A percentile compares a stretch with the other conserved stretches of the same genome.
Conservation (phyloP, 2,797 vertebrate species). For the Phrynocephalus vlangalii region DNA sequence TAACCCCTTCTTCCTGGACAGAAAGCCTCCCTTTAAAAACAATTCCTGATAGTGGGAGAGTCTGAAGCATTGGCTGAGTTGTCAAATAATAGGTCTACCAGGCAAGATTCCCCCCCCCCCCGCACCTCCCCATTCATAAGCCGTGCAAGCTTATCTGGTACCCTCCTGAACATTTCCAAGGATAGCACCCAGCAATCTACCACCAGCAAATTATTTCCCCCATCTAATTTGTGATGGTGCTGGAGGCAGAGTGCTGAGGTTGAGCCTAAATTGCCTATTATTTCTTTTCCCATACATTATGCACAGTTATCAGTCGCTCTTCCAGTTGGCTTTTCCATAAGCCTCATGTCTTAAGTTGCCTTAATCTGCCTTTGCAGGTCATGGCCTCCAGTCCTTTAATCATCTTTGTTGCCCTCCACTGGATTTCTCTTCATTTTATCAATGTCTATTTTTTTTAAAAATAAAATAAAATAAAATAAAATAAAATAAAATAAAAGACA, state of each 20-base stretch:
- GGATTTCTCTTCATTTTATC: conserved; percentile 61
- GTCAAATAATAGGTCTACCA: background rate
- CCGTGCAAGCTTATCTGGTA: background rate
- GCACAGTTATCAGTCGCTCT: conserved; percentile 44
- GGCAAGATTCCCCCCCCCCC: background rate
- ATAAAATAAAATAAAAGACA: conserved; percentile 37
- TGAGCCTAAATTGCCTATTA: conserved; percentile 61
- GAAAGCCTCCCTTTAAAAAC: background rate
- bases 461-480: too few relatives aligned
- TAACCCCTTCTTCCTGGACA: background rate
- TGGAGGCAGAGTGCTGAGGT: conserved; percentile 43
- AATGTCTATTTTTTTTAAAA: conserved; percentile 45
- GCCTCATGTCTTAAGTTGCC: conserved; percentile 53
- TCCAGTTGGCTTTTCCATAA: conserved; percentile 55
- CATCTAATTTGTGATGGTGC: conserved; percentile 59
- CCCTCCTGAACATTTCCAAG: conserved; percentile 60
- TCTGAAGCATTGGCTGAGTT: background rate
- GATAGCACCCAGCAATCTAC: conserved; percentile 46
- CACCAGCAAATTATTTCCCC: conserved; percentile 61
- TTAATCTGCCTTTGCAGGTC: conserved; percentile 64
- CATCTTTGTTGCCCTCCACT: conserved; percentile 50
- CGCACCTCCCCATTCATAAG: too few relatives aligned
- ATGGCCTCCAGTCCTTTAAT: conserved; percentile 39
- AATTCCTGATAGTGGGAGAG: background rate
- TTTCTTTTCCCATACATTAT: conserved; percentile 61